Percentiles rank a stretch among this genome's conserved stretches.
Conservation (phyloP, 1,140 invertebrate genomes). For the Xylocopa sonorina region DNA sequence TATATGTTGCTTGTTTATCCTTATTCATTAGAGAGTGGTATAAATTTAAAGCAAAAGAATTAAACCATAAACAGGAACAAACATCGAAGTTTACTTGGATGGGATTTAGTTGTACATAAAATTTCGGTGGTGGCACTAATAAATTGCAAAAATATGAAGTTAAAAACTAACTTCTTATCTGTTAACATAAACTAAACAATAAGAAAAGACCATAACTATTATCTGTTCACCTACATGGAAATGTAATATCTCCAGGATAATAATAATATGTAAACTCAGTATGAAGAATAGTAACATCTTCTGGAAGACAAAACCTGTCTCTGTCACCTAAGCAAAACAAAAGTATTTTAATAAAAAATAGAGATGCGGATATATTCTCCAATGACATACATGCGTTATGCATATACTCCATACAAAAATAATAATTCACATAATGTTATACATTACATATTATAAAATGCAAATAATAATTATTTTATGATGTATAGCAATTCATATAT, state of each 20-base stretch:
- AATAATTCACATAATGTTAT: conserved; percentile 4
- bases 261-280: conserved; percentile 98
- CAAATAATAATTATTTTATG: conserved; percentile 12
- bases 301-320: conserved; percentile 90
- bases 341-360: conserved; percentile 39
- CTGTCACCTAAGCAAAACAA: conserved; percentile 88
- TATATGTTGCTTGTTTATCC: conserved; percentile 74
- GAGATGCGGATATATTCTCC: not conserved
- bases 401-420: conserved; percentile 14
- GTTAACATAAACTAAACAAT: conserved; percentile 17
- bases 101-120: conserved; percentile 95
- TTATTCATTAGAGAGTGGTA: conserved; percentile 86
- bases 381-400: conserved; percentile 42
- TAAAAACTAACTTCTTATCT: conserved; percentile 35
- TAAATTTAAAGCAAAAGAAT: conserved; percentile 95
- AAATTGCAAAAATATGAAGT: conserved; percentile 64
- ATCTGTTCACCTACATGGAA: conserved; percentile 89
- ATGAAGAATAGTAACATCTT: conserved; percentile 94
- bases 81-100: conserved; percentile 92
- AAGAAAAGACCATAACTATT: conserved; percentile 17
- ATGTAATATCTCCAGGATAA: conserved; percentile 95
- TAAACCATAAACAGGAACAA: conserved; percentile 94
- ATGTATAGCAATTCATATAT: not conserved
- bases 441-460: conserved; percentile 2
- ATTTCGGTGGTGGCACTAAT: conserved; percentile 94